Conservation (phyloP, 2,888 invertebrate species). For the Drosophila macrothrix region DNA sequence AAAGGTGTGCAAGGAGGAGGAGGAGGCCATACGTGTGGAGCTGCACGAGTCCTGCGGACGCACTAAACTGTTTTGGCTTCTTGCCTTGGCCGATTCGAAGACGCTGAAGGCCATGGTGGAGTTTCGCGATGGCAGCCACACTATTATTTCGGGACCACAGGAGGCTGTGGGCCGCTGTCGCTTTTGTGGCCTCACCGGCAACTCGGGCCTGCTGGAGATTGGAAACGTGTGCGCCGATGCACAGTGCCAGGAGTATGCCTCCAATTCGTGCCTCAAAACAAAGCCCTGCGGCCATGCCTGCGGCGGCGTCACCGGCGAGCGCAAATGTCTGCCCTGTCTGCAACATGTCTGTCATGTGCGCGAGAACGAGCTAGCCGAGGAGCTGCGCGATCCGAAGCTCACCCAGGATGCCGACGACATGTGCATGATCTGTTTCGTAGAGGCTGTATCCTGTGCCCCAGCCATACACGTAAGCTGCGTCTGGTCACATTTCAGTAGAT, state of each 20-base stretch:
- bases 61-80: slow-evolving; percentile 97
- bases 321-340: slow-evolving; percentile 94
- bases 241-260: slow-evolving; percentile 92
- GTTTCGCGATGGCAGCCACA: slow-evolving; percentile 91
- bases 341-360: slow-evolving; percentile 90
- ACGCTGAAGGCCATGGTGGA: slow-evolving; percentile 96
- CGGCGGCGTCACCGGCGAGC: slow-evolving; percentile 95
- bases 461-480: slow-evolving; percentile 90
- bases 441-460: slow-evolving; percentile 97
- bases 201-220: slow-evolving; percentile 93
- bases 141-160: slow-evolving; percentile 85
- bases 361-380: slow-evolving; percentile 83
- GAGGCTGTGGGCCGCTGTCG: slow-evolving; percentile 91
- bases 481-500: no score
- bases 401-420: slow-evolving; percentile 99
- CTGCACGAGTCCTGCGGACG: slow-evolving; percentile 98
- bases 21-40: slow-evolving; percentile 97
- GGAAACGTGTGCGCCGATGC: slow-evolving; percentile 97
- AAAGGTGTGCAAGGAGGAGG: slow-evolving; percentile 94
- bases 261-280: slow-evolving; percentile 91
- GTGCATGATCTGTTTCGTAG: slow-evolving; percentile 99
- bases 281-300: slow-evolving; percentile 96
- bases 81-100: slow-evolving; percentile 96
- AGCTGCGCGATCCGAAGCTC: slow-evolving; percentile 86
- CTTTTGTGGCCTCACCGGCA: slow-evolving; percentile 95